A percentile compares a stretch with the other conserved stretches of the same genome.
phyloP scores from a whole-genome alignment of 2,888 invertebrate species.

The Zonitis immaculata region DNA sequence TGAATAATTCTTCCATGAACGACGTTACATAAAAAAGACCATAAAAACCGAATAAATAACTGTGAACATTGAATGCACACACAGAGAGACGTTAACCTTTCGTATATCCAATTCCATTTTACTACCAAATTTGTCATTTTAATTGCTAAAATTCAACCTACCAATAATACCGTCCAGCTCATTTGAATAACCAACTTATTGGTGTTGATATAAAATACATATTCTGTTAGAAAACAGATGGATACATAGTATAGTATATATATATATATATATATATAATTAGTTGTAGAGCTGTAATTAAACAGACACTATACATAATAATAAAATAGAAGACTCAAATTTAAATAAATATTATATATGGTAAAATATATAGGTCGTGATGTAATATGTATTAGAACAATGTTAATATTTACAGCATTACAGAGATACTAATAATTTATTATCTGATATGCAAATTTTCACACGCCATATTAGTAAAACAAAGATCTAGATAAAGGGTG shows the following conservation, averaged over 20 bases:
- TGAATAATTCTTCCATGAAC: too few species aligned
- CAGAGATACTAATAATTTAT: neutral
- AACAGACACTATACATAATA: neutral
- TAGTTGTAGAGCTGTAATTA: neutral
- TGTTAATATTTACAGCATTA: neutral
- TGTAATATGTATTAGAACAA: neutral
- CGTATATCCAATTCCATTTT: neutral
- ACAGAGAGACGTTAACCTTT: too few species aligned
- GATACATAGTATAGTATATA: too few species aligned
- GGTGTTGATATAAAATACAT: neutral
- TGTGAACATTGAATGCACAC: neutral
- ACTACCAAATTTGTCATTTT: neutral
- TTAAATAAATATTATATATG: neutral
- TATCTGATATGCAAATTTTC: conserved; percentile 2
- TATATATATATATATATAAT: too few species aligned
- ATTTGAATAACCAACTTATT: neutral
- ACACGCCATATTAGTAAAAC: neutral
- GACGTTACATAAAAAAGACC: too few species aligned
- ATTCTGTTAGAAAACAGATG: neutral
- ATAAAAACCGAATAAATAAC: neutral
- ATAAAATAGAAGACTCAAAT: neutral
- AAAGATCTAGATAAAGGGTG: neutral
- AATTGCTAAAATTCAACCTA: neutral
- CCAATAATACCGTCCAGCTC: neutral
- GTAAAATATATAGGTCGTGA: neutral